These are phyloP conservation scores for Condylura cristata DNA, from an alignment of 2,113 vertebrate species.

Conservation along the genomic window DNA sequence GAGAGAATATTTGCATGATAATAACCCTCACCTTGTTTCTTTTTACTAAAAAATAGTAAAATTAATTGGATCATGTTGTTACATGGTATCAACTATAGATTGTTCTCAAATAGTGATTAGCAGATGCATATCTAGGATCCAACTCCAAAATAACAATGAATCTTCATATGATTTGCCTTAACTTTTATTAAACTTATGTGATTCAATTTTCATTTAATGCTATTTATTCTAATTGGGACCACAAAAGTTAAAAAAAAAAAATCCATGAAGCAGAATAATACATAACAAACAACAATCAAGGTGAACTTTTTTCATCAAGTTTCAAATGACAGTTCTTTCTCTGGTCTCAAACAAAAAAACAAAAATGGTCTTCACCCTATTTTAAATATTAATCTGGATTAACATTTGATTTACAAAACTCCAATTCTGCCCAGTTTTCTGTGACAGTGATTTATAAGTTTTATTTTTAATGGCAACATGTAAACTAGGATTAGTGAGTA, in stretches of 20 bases:
- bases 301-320: background rate
- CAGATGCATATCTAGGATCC: background rate
- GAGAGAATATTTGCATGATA: background rate
- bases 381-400: background rate
- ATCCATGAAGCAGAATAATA: background rate
- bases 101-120: background rate
- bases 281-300: background rate
- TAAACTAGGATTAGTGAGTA: background rate
- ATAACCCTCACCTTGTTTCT: fast-evolving
- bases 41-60: background rate
- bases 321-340: background rate
- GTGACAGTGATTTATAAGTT: background rate
- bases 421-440: background rate
- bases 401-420: background rate
- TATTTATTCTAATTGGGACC: background rate
- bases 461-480: background rate
- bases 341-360: background rate
- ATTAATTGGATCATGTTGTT: background rate
- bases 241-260: background rate
- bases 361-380: background rate
- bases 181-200: background rate
- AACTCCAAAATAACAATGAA: background rate
- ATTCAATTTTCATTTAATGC: background rate
- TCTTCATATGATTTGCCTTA: background rate
- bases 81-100: background rate